These are phyloP conservation scores for Aphelenchoides fujianensis DNA, from an alignment of 1,140 invertebrate genomes.

Conservation along the genomic window DNA sequence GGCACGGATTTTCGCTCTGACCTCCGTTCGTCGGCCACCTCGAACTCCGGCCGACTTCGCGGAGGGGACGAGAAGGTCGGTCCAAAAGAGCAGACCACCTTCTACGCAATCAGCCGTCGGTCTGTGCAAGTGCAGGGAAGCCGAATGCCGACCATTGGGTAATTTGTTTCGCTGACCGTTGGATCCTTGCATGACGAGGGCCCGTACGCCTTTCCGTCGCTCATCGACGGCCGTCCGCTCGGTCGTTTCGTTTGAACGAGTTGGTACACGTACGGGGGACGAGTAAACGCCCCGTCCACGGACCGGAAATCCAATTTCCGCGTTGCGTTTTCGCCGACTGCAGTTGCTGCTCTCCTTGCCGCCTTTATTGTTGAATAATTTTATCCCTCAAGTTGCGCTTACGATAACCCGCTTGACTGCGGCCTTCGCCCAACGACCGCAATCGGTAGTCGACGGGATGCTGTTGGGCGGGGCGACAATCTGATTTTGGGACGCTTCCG, in stretches of 20 bases:
- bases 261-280: background rate
- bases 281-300: background rate
- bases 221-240: too few relatives aligned
- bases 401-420: background rate
- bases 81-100: background rate
- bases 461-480: too few relatives aligned
- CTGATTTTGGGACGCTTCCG: background rate
- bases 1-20: background rate
- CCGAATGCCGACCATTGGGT: too few relatives aligned
- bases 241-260: background rate
- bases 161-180: too few relatives aligned
- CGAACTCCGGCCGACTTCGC: background rate
- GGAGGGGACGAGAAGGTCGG: background rate
- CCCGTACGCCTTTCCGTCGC: background rate
- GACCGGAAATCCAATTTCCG: background rate
- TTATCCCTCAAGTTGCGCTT: background rate
- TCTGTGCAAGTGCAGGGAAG: background rate
- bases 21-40: too few relatives aligned
- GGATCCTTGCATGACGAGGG: background rate
- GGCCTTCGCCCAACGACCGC: background rate
- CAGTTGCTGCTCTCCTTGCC: background rate
- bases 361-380: slow-evolving; percentile 1
- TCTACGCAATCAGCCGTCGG: background rate
- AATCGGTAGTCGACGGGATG: too few relatives aligned
- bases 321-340: background rate